Conservation (phyloP, 2,113 vertebrate species). For the Catharus minimus region DNA sequence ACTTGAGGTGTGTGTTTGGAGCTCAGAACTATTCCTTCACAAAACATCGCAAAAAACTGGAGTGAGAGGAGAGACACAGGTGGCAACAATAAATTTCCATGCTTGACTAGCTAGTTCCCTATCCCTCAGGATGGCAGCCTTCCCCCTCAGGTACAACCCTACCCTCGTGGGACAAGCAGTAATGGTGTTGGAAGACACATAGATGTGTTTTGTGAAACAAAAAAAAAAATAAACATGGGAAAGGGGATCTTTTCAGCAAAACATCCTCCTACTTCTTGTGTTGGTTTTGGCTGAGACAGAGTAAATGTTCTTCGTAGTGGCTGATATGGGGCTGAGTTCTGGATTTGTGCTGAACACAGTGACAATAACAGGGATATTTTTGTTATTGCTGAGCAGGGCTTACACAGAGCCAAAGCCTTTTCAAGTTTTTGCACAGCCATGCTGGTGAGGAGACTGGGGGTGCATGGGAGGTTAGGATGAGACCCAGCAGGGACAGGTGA, state of each 20-base stretch:
- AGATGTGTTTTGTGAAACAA: background rate
- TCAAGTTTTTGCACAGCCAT: background rate
- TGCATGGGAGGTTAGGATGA: background rate
- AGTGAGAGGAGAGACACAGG: background rate
- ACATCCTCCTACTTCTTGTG: background rate
- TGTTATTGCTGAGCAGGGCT: background rate
- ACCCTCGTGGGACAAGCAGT: rapidly evolving
- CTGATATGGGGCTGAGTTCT: background rate
- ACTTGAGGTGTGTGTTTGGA: background rate
- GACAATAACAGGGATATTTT: background rate
- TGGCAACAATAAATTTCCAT: background rate
- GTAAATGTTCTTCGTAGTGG: background rate
- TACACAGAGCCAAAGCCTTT: background rate
- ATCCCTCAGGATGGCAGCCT: background rate
- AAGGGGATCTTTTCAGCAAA: background rate
- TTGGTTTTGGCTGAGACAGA: background rate
- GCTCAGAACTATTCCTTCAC: background rate
- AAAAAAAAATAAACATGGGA: background rate
- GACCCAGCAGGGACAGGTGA: background rate
- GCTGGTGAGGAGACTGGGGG: background rate
- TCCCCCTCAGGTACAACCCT: background rate
- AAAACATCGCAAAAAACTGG: background rate
- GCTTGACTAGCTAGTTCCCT: background rate
- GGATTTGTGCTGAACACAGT: background rate
- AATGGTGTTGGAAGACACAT: background rate